Conservation (phyloP, 2,113 vertebrate genomes). For the Redunca redunca region DNA sequence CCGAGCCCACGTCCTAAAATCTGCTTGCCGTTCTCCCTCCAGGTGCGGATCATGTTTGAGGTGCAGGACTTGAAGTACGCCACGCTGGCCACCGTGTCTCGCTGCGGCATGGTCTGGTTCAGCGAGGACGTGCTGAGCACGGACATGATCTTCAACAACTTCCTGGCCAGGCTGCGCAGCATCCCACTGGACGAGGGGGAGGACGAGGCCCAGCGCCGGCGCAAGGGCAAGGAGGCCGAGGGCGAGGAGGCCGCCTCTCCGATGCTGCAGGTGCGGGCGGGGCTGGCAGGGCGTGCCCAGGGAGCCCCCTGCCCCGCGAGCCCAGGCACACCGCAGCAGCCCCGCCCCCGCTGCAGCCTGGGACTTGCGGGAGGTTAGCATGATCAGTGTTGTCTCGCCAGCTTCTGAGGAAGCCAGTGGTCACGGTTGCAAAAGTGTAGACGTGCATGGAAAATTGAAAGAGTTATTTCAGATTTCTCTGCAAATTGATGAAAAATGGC, state of each 20-base stretch:
- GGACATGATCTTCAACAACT: constrained; percentile 99
- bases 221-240: constrained; percentile 93
- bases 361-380: rapidly evolving
- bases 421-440: not conserved
- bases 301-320: rapidly evolving
- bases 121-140: constrained; percentile 98
- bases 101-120: constrained; percentile 99
- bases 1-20: rapidly evolving
- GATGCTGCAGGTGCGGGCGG: constrained; percentile 90
- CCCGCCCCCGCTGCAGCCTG: rapidly evolving
- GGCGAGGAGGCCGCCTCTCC: constrained; percentile 93
- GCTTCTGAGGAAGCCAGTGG: not conserved
- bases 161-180: constrained; percentile 94
- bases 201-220: constrained; percentile 94
- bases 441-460: rapidly evolving
- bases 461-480: not conserved
- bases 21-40: not conserved
- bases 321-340: not conserved
- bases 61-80: constrained; percentile 98
- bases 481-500: no score
- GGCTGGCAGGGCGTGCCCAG: rapidly evolving
- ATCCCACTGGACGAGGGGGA: constrained; percentile 98
- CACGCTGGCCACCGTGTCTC: constrained; percentile 96
- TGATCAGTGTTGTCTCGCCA: no score
- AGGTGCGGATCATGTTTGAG: constrained; percentile 99